A percentile compares a stretch with the other conserved stretches of the same genome.
Conservation (phyloP, 2,888 invertebrate genomes). For the Psylliodes chrysocephalus region DNA sequence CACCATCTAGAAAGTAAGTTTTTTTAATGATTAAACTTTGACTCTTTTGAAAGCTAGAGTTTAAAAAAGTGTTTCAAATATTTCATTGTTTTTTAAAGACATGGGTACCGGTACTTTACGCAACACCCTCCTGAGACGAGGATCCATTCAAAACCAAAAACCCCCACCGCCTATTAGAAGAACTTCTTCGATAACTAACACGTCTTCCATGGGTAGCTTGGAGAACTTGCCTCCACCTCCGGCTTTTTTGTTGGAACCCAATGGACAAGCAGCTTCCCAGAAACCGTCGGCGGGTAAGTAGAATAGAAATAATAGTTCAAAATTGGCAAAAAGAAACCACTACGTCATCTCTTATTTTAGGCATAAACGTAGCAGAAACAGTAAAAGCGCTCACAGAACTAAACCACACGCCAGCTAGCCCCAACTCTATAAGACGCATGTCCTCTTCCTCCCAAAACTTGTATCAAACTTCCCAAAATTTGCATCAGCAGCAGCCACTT, state of each 20-base stretch:
- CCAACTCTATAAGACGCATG: conserved; percentile 74
- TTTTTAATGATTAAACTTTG: not conserved
- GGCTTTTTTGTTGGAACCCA: conserved; percentile 75
- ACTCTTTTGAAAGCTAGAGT: not conserved
- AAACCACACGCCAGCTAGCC: conserved; percentile 88
- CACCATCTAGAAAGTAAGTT: conserved; percentile 52
- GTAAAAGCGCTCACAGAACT: conserved; percentile 86
- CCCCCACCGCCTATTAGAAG: conserved; percentile 87
- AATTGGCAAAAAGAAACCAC: no score
- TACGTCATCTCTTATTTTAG: no score
- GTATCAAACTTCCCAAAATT: conserved; percentile 49
- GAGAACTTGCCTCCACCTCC: conserved; percentile 79
- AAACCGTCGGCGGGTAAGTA: conserved; percentile 32
- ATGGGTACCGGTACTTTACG: conserved; percentile 55
- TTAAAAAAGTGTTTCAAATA: no score
- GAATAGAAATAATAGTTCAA: no score
- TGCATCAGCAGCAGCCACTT: no score
- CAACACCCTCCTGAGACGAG: conserved; percentile 68
- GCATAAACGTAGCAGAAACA: conserved; percentile 83
- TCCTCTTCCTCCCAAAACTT: conserved; percentile 59
- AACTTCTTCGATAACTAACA: conserved; percentile 74
- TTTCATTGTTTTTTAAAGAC: not conserved
- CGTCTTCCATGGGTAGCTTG: conserved; percentile 63
- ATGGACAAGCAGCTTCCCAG: conserved; percentile 5
- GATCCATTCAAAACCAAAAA: conserved; percentile 71